Evolutionary conservation across 2,888 invertebrate species (phyloP).

Genomic region (Sialis lutaria): DNA sequence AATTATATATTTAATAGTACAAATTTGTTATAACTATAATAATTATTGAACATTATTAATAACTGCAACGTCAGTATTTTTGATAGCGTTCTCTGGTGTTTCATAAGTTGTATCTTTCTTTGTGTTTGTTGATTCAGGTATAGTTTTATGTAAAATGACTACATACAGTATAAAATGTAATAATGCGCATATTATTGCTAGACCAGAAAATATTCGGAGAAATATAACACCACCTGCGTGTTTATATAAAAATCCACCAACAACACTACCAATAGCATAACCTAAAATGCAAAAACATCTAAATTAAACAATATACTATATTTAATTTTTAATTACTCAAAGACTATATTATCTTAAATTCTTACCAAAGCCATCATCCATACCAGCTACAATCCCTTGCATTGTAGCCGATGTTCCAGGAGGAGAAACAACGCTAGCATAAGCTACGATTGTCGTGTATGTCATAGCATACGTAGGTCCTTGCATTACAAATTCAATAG

Average conservation of each 20-base stretch:
- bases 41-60: no score
- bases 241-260: conserved; percentile 53
- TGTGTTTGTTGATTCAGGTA: conserved; percentile 16
- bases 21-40: no score
- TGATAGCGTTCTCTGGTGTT: conserved; percentile 15
- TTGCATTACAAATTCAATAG: conserved; percentile 64
- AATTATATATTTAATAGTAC: no score
- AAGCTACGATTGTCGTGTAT: conserved; percentile 62
- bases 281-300: conserved; percentile 28
- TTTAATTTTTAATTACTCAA: conserved; percentile 5
- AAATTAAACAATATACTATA: neutral
- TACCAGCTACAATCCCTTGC: conserved; percentile 73
- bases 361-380: conserved; percentile 68
- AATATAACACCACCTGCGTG: conserved; percentile 39
- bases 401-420: conserved; percentile 62
- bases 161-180: conserved; percentile 26
- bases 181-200: conserved; percentile 26
- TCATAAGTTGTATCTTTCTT: conserved; percentile 9
- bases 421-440: conserved; percentile 34
- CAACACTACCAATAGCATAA: conserved; percentile 55
- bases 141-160: conserved; percentile 19
- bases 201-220: conserved; percentile 29
- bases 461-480: conserved; percentile 78
- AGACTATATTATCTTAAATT: conserved; percentile 2
- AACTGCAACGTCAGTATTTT: conserved; percentile 5